Evolutionary conservation across 1,140 invertebrate genomes (phyloP).

Genomic region (Kradibia gibbosae): DNA sequence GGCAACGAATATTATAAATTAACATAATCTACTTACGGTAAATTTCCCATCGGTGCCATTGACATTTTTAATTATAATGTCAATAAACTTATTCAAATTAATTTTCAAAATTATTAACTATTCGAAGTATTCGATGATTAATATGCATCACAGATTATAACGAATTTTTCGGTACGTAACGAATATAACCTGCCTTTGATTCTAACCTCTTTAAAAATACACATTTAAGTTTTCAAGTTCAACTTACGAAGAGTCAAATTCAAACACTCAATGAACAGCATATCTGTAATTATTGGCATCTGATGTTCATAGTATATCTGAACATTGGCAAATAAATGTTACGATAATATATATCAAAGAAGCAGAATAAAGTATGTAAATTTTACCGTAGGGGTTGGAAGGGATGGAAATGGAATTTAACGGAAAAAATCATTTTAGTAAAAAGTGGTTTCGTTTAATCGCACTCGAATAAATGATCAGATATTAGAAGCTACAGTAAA

Average conservation of each 20-base stretch:
- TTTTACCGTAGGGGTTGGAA: no score
- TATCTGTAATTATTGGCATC: not conserved
- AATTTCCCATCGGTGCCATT: constrained; percentile 59
- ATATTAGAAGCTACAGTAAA: not conserved
- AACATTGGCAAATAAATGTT: no score
- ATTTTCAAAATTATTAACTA: constrained; percentile 15
- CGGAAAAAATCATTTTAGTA: not conserved
- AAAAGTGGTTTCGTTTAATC: not conserved
- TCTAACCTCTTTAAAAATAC: not conserved
- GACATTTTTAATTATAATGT: constrained; percentile 51
- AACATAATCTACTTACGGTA: constrained; percentile 61
- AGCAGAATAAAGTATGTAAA: not conserved
- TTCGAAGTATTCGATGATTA: not conserved
- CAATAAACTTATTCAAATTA: constrained; percentile 5
- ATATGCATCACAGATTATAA: not conserved
- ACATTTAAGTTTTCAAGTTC: not conserved
- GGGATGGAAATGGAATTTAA: not conserved
- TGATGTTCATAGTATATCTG: not conserved
- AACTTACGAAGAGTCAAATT: not conserved
- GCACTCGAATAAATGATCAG: not conserved
- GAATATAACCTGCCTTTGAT: not conserved
- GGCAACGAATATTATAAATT: constrained; percentile 11
- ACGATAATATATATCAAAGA: not conserved
- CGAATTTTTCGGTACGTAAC: constrained; percentile 19
- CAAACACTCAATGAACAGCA: not conserved